Conservation (phyloP, 1,140 invertebrate genomes). For the Philotrypesis tridentata region DNA sequence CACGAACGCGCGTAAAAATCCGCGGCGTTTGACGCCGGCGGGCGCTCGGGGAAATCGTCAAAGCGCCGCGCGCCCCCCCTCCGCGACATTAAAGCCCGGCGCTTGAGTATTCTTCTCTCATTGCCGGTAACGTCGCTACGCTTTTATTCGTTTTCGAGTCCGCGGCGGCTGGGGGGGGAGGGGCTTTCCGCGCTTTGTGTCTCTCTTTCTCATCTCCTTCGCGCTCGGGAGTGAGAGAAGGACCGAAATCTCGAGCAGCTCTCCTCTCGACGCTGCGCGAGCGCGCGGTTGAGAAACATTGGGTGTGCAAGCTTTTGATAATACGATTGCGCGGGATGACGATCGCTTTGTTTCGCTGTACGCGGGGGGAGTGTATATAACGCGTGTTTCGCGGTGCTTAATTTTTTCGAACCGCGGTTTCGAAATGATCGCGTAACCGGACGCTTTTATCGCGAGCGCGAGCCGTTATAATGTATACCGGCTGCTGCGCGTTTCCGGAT, state of each 20-base stretch:
- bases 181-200: not conserved
- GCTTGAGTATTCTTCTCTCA: slow-evolving; percentile 32
- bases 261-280: too few relatives aligned
- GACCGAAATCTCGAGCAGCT: not conserved
- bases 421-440: not conserved
- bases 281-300: too few relatives aligned
- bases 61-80: slow-evolving; percentile 59
- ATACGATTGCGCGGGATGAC: too few relatives aligned
- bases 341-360: too few relatives aligned
- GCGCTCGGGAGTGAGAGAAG: not conserved
- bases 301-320: too few relatives aligned
- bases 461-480: not conserved
- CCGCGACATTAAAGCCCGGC: slow-evolving; percentile 64
- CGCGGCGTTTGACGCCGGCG: slow-evolving; percentile 61
- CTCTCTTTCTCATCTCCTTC: not conserved
- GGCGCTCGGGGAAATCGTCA: slow-evolving; percentile 67
- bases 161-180: too few relatives aligned
- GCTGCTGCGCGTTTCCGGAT: not conserved
- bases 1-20: slow-evolving; percentile 60
- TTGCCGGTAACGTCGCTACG: slow-evolving; percentile 49
- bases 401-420: too few relatives aligned
- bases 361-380: too few relatives aligned
- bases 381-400: too few relatives aligned
- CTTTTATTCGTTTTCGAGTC: slow-evolving; percentile 11
- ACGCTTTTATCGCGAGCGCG: too few relatives aligned